Conservation (phyloP, 2,888 invertebrate genomes). For the Perdita meconis region DNA sequence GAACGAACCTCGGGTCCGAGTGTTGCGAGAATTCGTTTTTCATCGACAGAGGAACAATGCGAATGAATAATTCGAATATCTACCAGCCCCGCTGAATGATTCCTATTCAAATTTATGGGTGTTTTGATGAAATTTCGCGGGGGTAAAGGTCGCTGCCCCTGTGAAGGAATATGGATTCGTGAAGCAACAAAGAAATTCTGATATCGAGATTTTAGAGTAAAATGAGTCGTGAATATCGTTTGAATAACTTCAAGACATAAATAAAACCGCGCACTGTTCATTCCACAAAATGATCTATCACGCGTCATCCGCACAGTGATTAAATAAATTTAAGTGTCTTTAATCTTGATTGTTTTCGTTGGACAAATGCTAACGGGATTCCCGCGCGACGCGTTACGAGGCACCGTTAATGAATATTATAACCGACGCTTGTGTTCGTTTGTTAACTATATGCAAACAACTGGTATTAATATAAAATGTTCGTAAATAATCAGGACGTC, state of each 20-base stretch:
- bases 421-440: background rate
- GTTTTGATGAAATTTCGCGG: slow-evolving; percentile 12
- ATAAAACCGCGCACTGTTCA: background rate
- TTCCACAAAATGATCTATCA: no score
- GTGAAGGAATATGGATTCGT: background rate
- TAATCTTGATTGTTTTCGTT: background rate
- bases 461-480: slow-evolving; percentile 2
- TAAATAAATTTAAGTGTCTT: background rate
- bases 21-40: slow-evolving; percentile 13
- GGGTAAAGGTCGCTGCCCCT: background rate
- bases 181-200: background rate
- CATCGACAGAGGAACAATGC: slow-evolving; percentile 23
- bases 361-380: background rate
- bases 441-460: background rate
- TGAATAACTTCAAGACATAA: background rate
- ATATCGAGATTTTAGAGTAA: background rate
- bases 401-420: background rate
- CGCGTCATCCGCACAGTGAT: no score
- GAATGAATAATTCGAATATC: slow-evolving; percentile 49
- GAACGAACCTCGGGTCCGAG: background rate
- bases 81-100: slow-evolving; percentile 17
- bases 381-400: background rate
- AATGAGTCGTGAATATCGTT: background rate
- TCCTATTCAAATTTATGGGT: slow-evolving; percentile 44
- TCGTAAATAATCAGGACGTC: slow-evolving; percentile 5